A percentile compares a stretch with the other conserved stretches of the same genome.
phyloP scores from a whole-genome alignment of 1,140 invertebrate genomes.

The Leptopilina boulardi region DNA sequence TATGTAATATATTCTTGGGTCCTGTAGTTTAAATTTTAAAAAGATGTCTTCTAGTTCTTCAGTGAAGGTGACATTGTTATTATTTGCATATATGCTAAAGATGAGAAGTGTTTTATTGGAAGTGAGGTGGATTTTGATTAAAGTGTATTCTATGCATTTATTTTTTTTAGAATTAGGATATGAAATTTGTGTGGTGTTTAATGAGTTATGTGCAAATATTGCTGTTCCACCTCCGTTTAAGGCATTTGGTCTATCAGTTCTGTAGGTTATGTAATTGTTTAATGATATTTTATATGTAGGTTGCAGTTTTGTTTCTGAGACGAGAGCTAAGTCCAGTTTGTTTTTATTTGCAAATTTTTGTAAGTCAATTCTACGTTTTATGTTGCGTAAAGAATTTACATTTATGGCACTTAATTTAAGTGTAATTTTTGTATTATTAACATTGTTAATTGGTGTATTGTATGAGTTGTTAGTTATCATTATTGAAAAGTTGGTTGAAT shows the following conservation, averaged over 20 bases:
- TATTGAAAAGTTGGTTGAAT: too few species aligned
- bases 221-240: conserved; percentile 34
- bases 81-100: conserved; percentile 39
- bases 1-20: conserved; percentile 41
- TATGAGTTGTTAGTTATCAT: too few species aligned
- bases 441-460: too few species aligned
- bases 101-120: conserved; percentile 30
- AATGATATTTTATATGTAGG: conserved; percentile 18
- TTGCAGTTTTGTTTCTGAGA: conserved; percentile 40
- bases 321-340: too few species aligned
- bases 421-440: too few species aligned
- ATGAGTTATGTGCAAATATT: conserved; percentile 40
- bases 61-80: not conserved
- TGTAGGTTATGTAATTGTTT: conserved; percentile 8
- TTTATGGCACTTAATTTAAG: too few species aligned
- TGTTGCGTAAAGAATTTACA: too few species aligned
- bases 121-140: conserved; percentile 35
- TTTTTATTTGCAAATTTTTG: too few species aligned
- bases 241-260: conserved; percentile 31
- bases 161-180: conserved; percentile 45
- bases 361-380: too few species aligned
- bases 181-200: conserved; percentile 44
- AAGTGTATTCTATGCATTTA: conserved; percentile 47
- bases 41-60: conserved; percentile 20
- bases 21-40: conserved; percentile 18